These are phyloP conservation scores for Lagopus leucura DNA, from an alignment of 2,113 vertebrate genomes.

Conservation along the genomic window DNA sequence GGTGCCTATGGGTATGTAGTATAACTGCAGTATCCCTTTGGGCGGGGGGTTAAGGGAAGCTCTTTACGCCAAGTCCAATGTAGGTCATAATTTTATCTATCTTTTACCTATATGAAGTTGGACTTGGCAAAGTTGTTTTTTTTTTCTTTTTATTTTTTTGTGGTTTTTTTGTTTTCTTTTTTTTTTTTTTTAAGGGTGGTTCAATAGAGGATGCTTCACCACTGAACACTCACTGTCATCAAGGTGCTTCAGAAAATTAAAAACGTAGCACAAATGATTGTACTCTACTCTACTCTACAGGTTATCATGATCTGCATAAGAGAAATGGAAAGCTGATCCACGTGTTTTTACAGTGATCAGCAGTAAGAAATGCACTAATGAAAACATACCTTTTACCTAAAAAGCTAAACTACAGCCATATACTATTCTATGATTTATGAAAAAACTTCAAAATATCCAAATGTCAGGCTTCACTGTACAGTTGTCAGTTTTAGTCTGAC, in stretches of 20 bases:
- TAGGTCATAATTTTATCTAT: conserved; percentile 72
- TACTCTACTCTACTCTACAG: conserved; percentile 85
- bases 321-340: conserved; percentile 84
- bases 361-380: conserved; percentile 86
- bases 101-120: conserved; percentile 75
- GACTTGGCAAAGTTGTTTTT: conserved; percentile 72
- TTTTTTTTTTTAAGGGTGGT: conserved; percentile 72
- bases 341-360: conserved; percentile 82
- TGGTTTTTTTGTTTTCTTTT: background rate
- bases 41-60: conserved; percentile 78
- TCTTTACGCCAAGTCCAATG: conserved; percentile 78
- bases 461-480: conserved; percentile 86
- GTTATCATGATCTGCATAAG: conserved; percentile 85
- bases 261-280: conserved; percentile 86
- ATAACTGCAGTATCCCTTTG: conserved; percentile 89
- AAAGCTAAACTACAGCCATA: conserved; percentile 87
- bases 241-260: conserved; percentile 89
- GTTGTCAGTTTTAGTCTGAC: conserved; percentile 85
- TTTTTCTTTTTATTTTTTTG: conserved; percentile 11
- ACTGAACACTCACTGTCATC: conserved; percentile 88
- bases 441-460: conserved; percentile 90
- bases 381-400: conserved; percentile 86
- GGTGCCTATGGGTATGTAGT: conserved; percentile 87
- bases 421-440: conserved; percentile 86
- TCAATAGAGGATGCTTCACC: conserved; percentile 86